Conservation (phyloP, 2,797 vertebrate genomes). For the Coregonus sp. region DNA sequence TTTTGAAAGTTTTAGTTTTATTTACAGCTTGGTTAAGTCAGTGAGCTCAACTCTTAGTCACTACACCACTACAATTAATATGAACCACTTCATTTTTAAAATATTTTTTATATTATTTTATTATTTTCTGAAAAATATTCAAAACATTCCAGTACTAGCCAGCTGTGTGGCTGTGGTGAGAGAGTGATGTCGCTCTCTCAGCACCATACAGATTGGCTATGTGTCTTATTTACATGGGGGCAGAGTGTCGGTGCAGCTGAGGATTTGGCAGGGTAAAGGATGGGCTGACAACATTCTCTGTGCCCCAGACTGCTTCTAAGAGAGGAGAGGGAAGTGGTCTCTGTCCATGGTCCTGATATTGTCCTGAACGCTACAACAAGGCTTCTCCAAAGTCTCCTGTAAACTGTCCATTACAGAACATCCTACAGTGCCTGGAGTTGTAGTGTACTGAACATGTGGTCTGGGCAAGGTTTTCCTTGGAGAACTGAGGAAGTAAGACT, state of each 20-base stretch:
- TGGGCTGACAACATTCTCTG: constrained; percentile 21
- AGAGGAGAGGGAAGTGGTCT: neutral
- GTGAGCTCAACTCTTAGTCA: constrained; percentile 37
- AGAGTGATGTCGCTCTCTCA: neutral
- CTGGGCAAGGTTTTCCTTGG: neutral
- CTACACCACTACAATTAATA: constrained; percentile 47
- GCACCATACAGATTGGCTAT: constrained; percentile 37
- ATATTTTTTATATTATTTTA: constrained; percentile 21
- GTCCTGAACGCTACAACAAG: neutral
- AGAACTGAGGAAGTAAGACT: too few species aligned
- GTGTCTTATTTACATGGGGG: constrained; percentile 49
- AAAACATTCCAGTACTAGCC: constrained; percentile 61
- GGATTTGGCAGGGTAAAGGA: constrained; percentile 24
- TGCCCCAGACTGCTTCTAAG: neutral
- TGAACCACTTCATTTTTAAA: constrained; percentile 4
- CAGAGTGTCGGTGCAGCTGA: constrained; percentile 11
- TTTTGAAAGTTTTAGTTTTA: constrained; percentile 39
- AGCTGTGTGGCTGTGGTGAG: constrained; percentile 34
- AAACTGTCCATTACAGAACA: neutral
- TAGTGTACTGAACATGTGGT: neutral
- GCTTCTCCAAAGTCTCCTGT: neutral
- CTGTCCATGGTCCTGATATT: constrained; percentile 14
- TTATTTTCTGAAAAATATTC: constrained; percentile 55
- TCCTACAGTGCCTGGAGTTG: neutral
- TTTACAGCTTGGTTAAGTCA: constrained; percentile 57